A percentile compares a stretch with the other conserved stretches of the same genome.
Conservation (phyloP, 2,797 vertebrate genomes). For the Hydrolagus colliei region DNA sequence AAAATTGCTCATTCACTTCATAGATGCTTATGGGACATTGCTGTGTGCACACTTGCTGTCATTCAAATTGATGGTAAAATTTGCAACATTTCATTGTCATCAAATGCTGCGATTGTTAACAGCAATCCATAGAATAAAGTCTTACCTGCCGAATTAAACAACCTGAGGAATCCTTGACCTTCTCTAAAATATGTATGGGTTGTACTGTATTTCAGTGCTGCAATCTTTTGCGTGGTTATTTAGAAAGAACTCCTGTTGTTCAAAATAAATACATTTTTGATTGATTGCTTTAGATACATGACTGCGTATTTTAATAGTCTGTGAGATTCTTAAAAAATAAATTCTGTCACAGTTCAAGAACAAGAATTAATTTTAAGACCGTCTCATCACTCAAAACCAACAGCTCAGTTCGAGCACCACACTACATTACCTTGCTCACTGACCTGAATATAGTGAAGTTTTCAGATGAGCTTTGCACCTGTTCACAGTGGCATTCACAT, state of each 20-base stretch:
- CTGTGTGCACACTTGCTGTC: too few species aligned
- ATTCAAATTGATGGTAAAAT: too few species aligned
- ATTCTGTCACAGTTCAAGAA: background rate
- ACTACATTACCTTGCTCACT: background rate
- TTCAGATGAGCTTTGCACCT: background rate
- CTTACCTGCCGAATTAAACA: background rate
- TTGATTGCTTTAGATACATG: background rate
- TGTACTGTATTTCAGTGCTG: background rate
- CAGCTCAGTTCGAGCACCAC: background rate
- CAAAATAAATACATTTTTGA: background rate
- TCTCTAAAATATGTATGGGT: background rate
- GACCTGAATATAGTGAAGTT: background rate
- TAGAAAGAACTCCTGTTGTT: background rate
- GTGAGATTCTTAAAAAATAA: background rate
- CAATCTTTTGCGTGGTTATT: conserved; percentile 2
- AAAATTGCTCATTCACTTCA: too few species aligned
- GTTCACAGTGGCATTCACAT: background rate
- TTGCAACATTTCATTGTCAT: too few species aligned
- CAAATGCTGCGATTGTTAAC: too few species aligned
- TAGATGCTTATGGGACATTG: too few species aligned
- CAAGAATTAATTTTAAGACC: background rate
- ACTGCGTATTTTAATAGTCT: background rate
- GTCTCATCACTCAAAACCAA: background rate
- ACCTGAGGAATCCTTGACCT: background rate
- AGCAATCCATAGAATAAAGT: too few species aligned